These are phyloP conservation scores for Neolamprologus devosi DNA, from an alignment of 2,113 vertebrate species.

Conservation along the genomic window DNA sequence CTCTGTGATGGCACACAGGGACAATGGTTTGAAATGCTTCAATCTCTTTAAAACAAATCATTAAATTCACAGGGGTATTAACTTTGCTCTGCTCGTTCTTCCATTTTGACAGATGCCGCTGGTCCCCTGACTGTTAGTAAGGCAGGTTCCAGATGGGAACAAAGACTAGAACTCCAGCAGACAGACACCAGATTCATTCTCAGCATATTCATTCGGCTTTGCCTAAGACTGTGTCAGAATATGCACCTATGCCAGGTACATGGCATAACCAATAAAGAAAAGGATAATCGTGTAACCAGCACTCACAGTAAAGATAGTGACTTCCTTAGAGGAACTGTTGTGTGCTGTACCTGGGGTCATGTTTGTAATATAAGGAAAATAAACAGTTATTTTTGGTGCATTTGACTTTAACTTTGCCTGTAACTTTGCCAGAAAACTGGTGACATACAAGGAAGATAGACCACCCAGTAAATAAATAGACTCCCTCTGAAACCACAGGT, in stretches of 20 bases:
- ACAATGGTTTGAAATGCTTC: neutral
- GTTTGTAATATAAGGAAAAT: neutral
- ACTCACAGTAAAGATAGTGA: neutral
- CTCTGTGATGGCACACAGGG: neutral
- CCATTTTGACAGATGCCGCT: neutral
- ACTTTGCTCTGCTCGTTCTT: neutral
- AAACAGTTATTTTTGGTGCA: neutral
- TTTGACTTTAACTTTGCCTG: neutral
- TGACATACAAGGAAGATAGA: neutral
- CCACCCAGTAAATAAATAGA: neutral
- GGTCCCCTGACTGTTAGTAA: neutral
- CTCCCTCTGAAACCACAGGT: neutral
- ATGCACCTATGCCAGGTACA: neutral
- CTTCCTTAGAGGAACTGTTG: neutral
- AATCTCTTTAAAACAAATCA: slow-evolving; percentile 11
- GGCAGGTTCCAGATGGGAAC: neutral
- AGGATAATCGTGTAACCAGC: neutral
- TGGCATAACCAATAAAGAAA: neutral
- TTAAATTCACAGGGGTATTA: neutral
- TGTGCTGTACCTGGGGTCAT: neutral
- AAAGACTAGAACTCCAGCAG: neutral
- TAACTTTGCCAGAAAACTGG: neutral
- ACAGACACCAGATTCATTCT: neutral
- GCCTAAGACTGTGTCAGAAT: neutral
- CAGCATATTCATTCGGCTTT: neutral